Evolutionary conservation across 2,888 invertebrate genomes (phyloP), one percentile per base, ranked within the genome.

Genomic region (Eupithecia centaureata): DNA sequence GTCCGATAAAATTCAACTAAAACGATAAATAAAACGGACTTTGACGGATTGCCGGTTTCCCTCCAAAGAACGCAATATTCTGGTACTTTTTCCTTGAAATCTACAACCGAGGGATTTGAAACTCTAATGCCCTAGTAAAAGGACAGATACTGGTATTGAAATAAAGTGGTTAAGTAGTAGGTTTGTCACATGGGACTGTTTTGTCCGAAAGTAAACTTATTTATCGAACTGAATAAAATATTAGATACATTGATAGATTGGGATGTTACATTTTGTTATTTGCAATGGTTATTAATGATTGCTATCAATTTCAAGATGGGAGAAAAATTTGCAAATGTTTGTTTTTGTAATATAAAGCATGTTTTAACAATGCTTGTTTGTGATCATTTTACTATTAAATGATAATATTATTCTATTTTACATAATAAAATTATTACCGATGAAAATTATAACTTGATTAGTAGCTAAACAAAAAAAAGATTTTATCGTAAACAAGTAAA

Each of bases 1-100:
- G 92, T 92, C 86, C 90, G 91, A 92, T 92, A 92, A 92, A 92
- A 92, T 92, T 92, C 92, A 91, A 91, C 90, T 90, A 89, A 87
- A 91, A 92, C 92, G 90, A 92, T 92, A 92, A 92, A 92, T 92
- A 92, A 89, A 90, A 84, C 85, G 83, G 91, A 91, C 92, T 92
- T 92, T 89, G 89, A 89, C 91, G 90, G 88, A 92, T 92, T 85
- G 86, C 87, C 88, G 83, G 86, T 85, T 88, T 90, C 91, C 91
- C 89, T 88, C 80, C 85, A 88, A 90, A 91, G 89, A 90, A 91
- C 86, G 76, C 47, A n/a, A 38, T 42, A 65, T 33, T 60, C 27
- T 2, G 18, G 27, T 42, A 58, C 35, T 5, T 28, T 27, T 38
- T 35, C 22, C 18, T 28, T 18, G 3, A 51, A 35, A 33, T 56